Conservation (phyloP, 2,113 vertebrate species). For the Phainopepla nitens region DNA sequence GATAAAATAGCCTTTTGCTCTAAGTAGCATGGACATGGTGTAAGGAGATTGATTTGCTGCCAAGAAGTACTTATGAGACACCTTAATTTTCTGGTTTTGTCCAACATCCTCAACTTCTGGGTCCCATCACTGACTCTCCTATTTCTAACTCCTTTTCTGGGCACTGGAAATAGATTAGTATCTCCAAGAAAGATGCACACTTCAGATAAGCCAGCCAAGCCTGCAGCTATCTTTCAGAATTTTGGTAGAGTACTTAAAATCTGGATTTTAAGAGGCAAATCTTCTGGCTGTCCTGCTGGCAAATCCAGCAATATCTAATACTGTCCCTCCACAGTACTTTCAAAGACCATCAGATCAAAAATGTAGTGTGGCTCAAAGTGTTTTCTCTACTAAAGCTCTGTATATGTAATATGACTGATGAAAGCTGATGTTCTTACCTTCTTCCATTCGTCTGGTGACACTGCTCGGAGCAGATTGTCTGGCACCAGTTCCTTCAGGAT, state of each 20-base stretch:
- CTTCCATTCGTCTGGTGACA: constrained; percentile 90
- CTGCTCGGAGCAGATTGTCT: constrained; percentile 78
- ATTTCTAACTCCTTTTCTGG: not conserved
- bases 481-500: constrained; percentile 89
- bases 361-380: not conserved
- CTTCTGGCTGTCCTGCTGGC: not conserved
- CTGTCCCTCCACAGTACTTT: not conserved
- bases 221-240: not conserved
- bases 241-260: not conserved
- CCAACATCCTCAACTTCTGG: not conserved
- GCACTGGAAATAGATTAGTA: not conserved
- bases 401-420: not conserved
- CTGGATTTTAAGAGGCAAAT: not conserved
- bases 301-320: not conserved
- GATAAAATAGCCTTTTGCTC: not conserved
- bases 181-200: not conserved
- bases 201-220: not conserved
- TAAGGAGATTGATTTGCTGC: not conserved
- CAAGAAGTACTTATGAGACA: not conserved
- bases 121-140: not conserved
- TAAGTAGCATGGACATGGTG: not conserved
- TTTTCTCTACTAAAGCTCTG: not conserved
- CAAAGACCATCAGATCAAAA: not conserved
- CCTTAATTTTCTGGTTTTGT: not conserved
- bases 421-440: constrained; percentile 74